Evolutionary conservation across 2,888 invertebrate genomes (phyloP), one percentile per base, ranked within the genome.

Genomic region (Pocota personata): DNA sequence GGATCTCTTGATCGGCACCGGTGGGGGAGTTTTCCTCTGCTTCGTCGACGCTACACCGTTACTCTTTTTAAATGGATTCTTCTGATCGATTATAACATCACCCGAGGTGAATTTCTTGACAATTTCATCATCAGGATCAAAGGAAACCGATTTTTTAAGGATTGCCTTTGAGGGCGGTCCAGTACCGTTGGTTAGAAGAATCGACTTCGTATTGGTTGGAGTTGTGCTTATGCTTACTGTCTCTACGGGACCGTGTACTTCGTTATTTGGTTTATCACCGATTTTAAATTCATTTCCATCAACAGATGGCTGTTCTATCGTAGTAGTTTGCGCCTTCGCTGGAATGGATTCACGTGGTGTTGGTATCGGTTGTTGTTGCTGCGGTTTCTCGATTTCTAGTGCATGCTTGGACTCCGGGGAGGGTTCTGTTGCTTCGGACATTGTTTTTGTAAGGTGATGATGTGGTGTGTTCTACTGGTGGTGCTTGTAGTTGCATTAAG

Each of bases 31-130:
- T 80, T 89, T 90, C 71, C 89, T 90, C 5, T 88, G 88, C 24
- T 87, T 88, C 5, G 66, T 43, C 14, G 83, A 77, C 4, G 73
- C 58, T 43, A 69, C 75, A 16, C 88, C 89, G 62, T 88, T 87
- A 12, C 87, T 87, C 43, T 88, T 88, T 76, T 91, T 92, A 60
- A 93, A 93, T 0, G 92, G 93, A 90, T 93, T 93, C 87, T 91
- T 89, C 48, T 92, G 91, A 87, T 93, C 92, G 8, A 92, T 89
- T 43, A 93, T 93, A 3, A 92, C 91, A 62, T 92, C 92, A 2
- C 92, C 93, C 0, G 89, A 89, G 16, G 90, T 91, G 77, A 93
- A 93, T 72, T 93, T 93, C 2, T 89, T 89, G 1, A 92, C 89
- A 43, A 89, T 89, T 71, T 92, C 92, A 88, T 92, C 90, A 32